phyloP scores from a whole-genome alignment of 2,797 vertebrate genomes.

The Gallinago stenura region DNA sequence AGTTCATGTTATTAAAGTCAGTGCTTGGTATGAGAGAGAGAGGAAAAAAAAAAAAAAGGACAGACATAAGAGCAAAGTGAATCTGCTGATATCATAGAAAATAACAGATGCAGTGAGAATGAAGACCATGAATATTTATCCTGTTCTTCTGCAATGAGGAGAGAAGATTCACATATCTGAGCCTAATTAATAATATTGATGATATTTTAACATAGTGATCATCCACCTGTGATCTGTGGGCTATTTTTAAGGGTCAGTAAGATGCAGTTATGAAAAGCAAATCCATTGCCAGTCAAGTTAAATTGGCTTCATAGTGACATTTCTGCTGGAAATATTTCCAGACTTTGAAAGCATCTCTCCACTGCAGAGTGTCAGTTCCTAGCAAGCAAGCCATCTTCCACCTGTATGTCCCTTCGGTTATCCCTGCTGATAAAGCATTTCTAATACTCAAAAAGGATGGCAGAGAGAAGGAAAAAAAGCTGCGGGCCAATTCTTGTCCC shows the following conservation, averaged over 20 bases:
- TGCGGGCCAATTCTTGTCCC: background rate
- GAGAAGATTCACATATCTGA: background rate
- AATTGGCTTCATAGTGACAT: background rate
- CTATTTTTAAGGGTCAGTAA: background rate
- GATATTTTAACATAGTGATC: background rate
- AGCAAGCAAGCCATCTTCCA: background rate
- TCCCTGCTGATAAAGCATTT: background rate
- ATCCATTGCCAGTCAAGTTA: background rate
- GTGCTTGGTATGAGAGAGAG: background rate
- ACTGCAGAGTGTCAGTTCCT: background rate
- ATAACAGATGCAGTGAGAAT: background rate
- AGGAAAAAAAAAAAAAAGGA: background rate
- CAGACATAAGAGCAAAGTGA: background rate
- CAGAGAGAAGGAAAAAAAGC: background rate
- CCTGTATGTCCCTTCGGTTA: rapidly evolving
- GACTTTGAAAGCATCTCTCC: background rate
- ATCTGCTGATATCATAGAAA: background rate
- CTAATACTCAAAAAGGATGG: background rate
- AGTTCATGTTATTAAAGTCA: slow-evolving; percentile 8
- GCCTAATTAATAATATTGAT: background rate
- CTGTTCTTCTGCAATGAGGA: background rate
- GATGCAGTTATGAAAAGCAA: background rate
- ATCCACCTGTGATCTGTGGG: background rate
- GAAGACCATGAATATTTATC: background rate
- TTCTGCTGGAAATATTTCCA: background rate